phyloP scores from a whole-genome alignment of 2,888 invertebrate genomes.

The Philonicus albiceps region DNA sequence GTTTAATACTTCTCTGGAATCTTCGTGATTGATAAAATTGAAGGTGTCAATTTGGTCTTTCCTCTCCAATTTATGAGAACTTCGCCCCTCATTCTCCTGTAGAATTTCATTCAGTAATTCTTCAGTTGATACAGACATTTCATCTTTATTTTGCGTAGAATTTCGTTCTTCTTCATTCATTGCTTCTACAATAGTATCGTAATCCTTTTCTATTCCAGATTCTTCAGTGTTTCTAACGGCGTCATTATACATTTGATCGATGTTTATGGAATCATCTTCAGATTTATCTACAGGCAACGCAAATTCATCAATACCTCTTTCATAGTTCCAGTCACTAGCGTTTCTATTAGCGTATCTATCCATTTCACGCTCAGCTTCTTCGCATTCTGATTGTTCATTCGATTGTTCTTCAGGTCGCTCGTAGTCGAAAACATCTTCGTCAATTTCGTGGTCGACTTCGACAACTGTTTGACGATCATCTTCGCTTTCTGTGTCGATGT shows the following conservation, averaged over 20 bases:
- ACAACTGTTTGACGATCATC: slow-evolving; percentile 61
- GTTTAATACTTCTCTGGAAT: neutral
- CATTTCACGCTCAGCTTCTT: slow-evolving; percentile 59
- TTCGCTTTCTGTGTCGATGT: slow-evolving; percentile 56
- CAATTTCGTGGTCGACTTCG: slow-evolving; percentile 60
- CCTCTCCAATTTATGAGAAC: neutral
- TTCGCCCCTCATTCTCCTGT: slow-evolving; percentile 26
- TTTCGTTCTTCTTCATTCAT: slow-evolving; percentile 48
- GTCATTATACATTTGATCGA: slow-evolving; percentile 61
- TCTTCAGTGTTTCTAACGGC: slow-evolving; percentile 60
- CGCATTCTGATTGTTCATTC: slow-evolving; percentile 61
- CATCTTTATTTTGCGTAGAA: neutral
- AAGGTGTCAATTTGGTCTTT: neutral
- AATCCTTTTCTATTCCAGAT: slow-evolving; percentile 59
- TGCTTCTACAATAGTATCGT: slow-evolving; percentile 57
- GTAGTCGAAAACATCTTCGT: slow-evolving; percentile 60
- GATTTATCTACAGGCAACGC: neutral
- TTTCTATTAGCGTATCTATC: slow-evolving; percentile 57
- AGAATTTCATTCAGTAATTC: slow-evolving; percentile 44
- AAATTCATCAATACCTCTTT: slow-evolving; percentile 57
- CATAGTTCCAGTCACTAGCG: slow-evolving; percentile 59
- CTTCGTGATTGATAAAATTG: slow-evolving; percentile 4
- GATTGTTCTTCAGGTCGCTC: slow-evolving; percentile 59
- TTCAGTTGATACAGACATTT: slow-evolving; percentile 26
- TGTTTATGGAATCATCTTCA: slow-evolving; percentile 53